phyloP scores from a whole-genome alignment of 2,113 vertebrate genomes.

The Saimiri boliviensis region DNA sequence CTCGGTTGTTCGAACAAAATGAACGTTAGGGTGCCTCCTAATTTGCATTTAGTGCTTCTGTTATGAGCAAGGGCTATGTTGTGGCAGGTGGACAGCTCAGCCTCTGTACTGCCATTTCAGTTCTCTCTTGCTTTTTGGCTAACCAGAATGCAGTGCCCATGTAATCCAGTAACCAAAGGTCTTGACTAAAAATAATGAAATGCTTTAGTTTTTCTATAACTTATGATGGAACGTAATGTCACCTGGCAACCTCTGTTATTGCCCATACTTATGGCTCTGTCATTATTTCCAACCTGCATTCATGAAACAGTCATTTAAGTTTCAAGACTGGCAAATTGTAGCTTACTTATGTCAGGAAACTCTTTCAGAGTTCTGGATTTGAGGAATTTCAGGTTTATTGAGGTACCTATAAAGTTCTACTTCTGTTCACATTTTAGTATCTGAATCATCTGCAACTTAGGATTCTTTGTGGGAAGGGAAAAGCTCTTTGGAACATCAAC shows the following conservation, averaged over 20 bases:
- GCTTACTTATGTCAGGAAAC: background rate
- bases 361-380: background rate
- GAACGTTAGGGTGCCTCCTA: background rate
- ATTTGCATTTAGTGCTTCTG: background rate
- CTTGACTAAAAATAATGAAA: conserved; percentile 20
- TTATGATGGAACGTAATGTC: background rate
- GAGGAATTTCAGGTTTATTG: background rate
- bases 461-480: background rate
- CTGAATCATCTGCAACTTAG: background rate
- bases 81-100: background rate
- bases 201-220: background rate
- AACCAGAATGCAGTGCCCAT: background rate
- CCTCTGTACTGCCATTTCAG: background rate
- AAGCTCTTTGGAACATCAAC: background rate
- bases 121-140: background rate
- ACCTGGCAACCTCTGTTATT: background rate
- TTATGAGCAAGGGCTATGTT: background rate
- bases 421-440: background rate
- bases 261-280: background rate
- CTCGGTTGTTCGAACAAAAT: background rate
- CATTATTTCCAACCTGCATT: background rate
- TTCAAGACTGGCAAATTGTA: background rate
- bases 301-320: background rate
- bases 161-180: background rate
- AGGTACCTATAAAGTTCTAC: background rate